phyloP scores from a whole-genome alignment of 2,888 invertebrate species.

The Megamerina dolium region DNA sequence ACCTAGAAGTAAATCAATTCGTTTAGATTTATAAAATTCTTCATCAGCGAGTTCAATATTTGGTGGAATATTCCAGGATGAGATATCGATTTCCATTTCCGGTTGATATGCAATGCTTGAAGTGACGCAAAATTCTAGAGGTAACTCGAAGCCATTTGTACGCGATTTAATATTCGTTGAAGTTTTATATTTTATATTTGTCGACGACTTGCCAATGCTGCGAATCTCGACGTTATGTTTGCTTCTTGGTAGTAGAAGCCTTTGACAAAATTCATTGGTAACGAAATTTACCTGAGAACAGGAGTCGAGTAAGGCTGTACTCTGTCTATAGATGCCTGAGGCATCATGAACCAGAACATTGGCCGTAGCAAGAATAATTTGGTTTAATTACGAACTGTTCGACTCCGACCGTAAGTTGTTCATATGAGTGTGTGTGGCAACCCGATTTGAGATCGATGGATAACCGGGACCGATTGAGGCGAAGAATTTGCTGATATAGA shows the following conservation, averaged over 20 bases:
- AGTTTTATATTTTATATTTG: neutral
- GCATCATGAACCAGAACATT: slow-evolving; percentile 8
- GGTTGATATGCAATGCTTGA: slow-evolving; percentile 10
- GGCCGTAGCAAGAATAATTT: slow-evolving; percentile 12
- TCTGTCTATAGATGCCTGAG: slow-evolving; percentile 9
- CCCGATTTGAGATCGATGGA: neutral
- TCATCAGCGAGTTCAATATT: slow-evolving; percentile 18
- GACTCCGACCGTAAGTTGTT: slow-evolving; percentile 7
- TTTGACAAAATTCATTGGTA: slow-evolving; percentile 10
- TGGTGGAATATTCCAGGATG: neutral
- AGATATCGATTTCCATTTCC: slow-evolving; percentile 5
- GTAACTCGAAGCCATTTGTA: slow-evolving; percentile 5
- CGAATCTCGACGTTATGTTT: too few species aligned
- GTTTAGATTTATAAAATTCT: slow-evolving; percentile 11
- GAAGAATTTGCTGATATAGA: neutral
- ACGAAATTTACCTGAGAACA: slow-evolving; percentile 16
- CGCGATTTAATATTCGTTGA: slow-evolving; percentile 9
- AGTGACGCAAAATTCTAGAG: slow-evolving; percentile 6
- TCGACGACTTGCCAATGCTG: slow-evolving; percentile 11
- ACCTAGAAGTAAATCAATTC: slow-evolving; percentile 12
- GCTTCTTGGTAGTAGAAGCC: slow-evolving; percentile 3
- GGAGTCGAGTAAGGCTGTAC: slow-evolving; percentile 15
- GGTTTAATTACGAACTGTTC: neutral
- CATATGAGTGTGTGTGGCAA: slow-evolving; percentile 14
- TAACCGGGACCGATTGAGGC: neutral